Conservation (phyloP, 2,797 vertebrate species). For the Brachymystax lenok region DNA sequence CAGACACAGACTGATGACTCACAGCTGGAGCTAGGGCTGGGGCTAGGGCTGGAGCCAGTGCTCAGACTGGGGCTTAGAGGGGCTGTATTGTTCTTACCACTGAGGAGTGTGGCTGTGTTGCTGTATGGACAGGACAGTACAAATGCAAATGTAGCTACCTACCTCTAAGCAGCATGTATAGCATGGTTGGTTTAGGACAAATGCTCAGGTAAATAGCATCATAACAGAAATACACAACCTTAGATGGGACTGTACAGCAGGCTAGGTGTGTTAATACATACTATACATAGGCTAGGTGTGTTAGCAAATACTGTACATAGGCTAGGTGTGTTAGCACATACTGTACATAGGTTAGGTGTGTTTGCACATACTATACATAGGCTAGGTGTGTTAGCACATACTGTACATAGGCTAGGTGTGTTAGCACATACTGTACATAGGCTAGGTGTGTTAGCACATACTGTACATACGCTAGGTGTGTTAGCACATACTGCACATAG, state of each 20-base stretch:
- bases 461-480: constrained; percentile 44
- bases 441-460: no score
- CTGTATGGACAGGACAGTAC: no score
- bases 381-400: no score
- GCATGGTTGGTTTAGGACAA: constrained; percentile 59
- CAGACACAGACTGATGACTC: constrained; percentile 36
- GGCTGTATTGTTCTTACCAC: no score
- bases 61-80: no score
- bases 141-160: not conserved
- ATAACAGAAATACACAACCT: constrained; percentile 62
- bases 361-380: no score
- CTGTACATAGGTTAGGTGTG: constrained; percentile 44
- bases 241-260: constrained; percentile 50
- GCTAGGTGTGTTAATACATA: constrained; percentile 1
- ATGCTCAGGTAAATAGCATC: constrained; percentile 67
- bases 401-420: constrained; percentile 39
- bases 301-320: no score
- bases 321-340: constrained; percentile 65
- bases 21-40: not conserved
- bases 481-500: no score
- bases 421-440: constrained; percentile 55
- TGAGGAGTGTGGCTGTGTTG: no score
- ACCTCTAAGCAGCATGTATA: constrained; percentile 30
- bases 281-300: no score
- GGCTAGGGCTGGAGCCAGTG: no score